Evolutionary conservation across 2,113 vertebrate genomes (phyloP).

Genomic region (Esox niger): DNA sequence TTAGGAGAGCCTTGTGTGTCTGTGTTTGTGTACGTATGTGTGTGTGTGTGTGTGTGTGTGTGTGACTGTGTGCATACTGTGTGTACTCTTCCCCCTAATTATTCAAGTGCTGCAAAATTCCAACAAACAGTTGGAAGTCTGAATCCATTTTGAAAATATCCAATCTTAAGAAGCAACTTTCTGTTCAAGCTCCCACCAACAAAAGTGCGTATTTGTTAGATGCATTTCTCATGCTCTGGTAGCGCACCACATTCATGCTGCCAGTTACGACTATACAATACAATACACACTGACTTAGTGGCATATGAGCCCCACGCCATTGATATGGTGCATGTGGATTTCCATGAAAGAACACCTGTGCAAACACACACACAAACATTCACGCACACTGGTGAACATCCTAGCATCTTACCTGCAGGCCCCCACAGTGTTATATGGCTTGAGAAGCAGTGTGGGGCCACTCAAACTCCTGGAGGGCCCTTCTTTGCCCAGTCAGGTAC

Average conservation of each 20-base stretch:
- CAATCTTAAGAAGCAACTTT: slow-evolving; percentile 22
- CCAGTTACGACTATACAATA: not conserved
- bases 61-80: slow-evolving; percentile 5
- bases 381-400: not conserved
- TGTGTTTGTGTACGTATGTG: slow-evolving; percentile 14
- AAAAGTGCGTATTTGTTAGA: not conserved
- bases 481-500: not conserved
- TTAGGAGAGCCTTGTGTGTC: slow-evolving; percentile 30
- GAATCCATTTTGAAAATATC: slow-evolving; percentile 26
- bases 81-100: slow-evolving; percentile 50
- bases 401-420: not conserved
- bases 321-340: too few species aligned
- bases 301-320: not conserved
- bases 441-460: not conserved
- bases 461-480: not conserved
- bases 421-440: not conserved
- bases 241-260: slow-evolving; percentile 12
- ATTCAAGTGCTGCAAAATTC: slow-evolving; percentile 60
- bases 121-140: slow-evolving; percentile 61
- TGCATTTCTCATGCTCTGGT: slow-evolving; percentile 44
- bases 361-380: not conserved
- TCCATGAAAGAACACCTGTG: not conserved
- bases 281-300: not conserved
- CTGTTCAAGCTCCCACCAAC: slow-evolving; percentile 5
- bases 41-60: slow-evolving; percentile 16